Base-by-base conservation (phyloP, 2,888 invertebrate species). In the Temnothorax unifasciatus region DNA sequence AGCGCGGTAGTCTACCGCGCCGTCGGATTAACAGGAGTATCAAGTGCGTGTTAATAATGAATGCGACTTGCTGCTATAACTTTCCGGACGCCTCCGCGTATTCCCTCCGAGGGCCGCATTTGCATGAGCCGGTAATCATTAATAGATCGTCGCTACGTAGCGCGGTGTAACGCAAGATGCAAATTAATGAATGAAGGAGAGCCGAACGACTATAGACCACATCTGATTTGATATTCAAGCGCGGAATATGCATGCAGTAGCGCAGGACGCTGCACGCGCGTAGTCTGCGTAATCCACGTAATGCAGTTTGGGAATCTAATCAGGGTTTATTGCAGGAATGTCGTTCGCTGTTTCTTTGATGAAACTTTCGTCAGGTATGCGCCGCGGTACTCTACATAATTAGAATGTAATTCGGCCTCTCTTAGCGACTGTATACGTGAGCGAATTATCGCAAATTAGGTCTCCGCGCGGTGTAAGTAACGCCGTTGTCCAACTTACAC, bases 241-340 rank as follows among this genome's bases (percentile, higher is more conserved):
- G 44, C 52, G 41, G 61, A 63, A 75, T 82, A 75, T 74, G 82
- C 52, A 82, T 63, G 75, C 64, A 75, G n/a, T 18, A 50, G 47
- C 63, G 52, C 41, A 63, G 34, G 54, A 52, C 34, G 29, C 50
- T 44, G 29, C 50, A 50, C 74, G 47, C 21, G 64, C 41, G 59
- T 25, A 63, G 69, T 41, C 50, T 50, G 71, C 68, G 68, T 83
- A 83, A 83, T 76, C 64, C 71, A 68, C 47, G 66, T 73, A 73
- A 71, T 50, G 47, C 50, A 76, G 82, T 84, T 84, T 83, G 83
- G 77, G 82, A 85, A 85, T 87, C 87, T 82, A 88, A 88, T 88
- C 76, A 86, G 66, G 76, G 83, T 75, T 86, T 76, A 86, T 86
- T 75, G 83, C 82, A 66, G 85, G 77, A 85, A 83, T 73, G 86